Evolutionary conservation across 2,113 vertebrate genomes (phyloP), one percentile per base, ranked within the genome.

Genomic region (Epinephelus lanceolatus): DNA sequence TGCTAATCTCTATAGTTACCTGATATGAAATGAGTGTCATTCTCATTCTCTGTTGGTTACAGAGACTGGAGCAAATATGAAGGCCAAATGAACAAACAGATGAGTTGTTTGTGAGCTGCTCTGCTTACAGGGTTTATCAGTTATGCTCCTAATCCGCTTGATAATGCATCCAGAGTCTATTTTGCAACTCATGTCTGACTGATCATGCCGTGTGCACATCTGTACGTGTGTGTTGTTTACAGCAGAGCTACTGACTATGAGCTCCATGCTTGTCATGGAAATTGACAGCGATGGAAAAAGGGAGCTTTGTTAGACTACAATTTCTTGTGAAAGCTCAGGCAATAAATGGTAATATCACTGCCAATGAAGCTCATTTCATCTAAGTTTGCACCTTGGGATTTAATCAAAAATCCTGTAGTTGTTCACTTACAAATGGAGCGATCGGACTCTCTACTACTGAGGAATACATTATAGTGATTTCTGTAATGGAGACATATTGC

Each of bases 401-500:
- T 91, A 78, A 88, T 93, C 77, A 83, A 85, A 90, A 69, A 79
- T 59, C 83, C 77, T 81, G 78, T 78, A 86, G 86, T 70, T 63
- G 60, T 61, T 90, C 71, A 18, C 75, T 65, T 82, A 71, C 74
- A 60, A 81, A 84, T 74, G 72, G 21, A 66, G 65, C 42, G 37
- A 81, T 75, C 56, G n/a, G 59, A 49, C 75, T 80, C 53, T 71
- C 75, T 17, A 45, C 75, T 85, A 55, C 81, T 37, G 60, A 79
- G 86, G 78, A 83, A 90, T 80, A 82, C 89, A 86, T 86, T 75
- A 78, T 71, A 91, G 87, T 77, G 83, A 89, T 92, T 91, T 85
- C 67, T 74, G 56, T 91, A 86, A 93, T 88, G 86, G 89, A 91
- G 93, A 91, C 85, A 68, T 89, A 93, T 86, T 88, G 83, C 81